Conservation (phyloP, 2,888 invertebrate genomes). For the Uloborus plumipes region DNA sequence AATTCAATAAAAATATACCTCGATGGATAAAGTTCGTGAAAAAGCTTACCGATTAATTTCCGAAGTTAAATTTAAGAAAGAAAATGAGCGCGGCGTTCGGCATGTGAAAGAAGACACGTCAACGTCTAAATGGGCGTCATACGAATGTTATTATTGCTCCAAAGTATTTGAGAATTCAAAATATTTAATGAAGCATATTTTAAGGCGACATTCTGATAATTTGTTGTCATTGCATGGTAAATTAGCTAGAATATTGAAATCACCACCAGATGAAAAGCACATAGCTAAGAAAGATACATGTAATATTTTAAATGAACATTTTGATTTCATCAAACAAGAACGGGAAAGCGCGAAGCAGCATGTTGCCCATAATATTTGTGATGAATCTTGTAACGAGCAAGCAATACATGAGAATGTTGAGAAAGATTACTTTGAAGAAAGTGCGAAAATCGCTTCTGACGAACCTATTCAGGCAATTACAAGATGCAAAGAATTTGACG, state of each 20-base stretch:
- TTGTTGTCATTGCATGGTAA: slow-evolving; percentile 11
- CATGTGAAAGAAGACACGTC: background rate
- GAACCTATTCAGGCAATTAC: background rate
- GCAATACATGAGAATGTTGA: no score
- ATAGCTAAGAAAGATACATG: background rate
- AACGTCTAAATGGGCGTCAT: background rate
- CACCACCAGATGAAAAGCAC: background rate
- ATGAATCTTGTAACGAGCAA: background rate
- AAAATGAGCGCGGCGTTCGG: background rate
- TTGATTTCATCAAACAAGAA: slow-evolving; percentile 21
- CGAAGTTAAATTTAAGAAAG: background rate
- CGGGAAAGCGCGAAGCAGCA: slow-evolving; percentile 12
- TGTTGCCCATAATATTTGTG: background rate
- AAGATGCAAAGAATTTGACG: background rate
- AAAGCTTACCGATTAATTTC: slow-evolving; percentile 7
- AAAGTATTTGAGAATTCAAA: slow-evolving; percentile 24
- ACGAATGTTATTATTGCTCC: slow-evolving; percentile 28
- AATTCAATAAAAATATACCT: no score
- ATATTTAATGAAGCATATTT: slow-evolving; percentile 33
- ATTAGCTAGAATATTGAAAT: background rate
- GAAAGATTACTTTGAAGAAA: no score
- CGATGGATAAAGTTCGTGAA: slow-evolving; percentile 30
- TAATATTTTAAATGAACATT: slow-evolving; percentile 14
- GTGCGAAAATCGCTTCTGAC: no score
- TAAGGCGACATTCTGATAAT: slow-evolving; percentile 26